These are phyloP conservation scores for Caenorhabditis drosophilae DNA, from an alignment of 2,888 invertebrate species.

Conservation along the genomic window DNA sequence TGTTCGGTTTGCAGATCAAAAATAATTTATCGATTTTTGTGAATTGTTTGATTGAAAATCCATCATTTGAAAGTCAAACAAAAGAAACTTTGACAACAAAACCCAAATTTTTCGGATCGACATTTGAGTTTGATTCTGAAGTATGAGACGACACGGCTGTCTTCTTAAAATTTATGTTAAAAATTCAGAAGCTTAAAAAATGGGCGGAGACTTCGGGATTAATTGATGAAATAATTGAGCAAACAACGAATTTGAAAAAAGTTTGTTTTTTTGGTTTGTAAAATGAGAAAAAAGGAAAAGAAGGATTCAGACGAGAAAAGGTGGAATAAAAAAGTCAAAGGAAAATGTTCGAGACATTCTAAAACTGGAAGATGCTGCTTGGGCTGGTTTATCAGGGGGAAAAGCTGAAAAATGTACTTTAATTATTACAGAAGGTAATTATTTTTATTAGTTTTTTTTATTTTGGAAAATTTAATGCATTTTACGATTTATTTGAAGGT, in stretches of 20 bases:
- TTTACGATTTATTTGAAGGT: slow-evolving; percentile 74
- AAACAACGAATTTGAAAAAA: slow-evolving; percentile 18
- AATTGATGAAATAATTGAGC: slow-evolving; percentile 30
- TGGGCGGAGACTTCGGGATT: slow-evolving; percentile 39
- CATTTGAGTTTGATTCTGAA: slow-evolving; percentile 76
- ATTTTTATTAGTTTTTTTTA: not conserved
- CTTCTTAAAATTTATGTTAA: no score
- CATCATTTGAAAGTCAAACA: slow-evolving; percentile 98
- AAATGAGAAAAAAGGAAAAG: no score
- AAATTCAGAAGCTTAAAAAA: slow-evolving; percentile 20
- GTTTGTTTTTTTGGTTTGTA: no score
- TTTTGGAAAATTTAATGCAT: not conserved
- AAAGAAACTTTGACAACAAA: slow-evolving; percentile 97
- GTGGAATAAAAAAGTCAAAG: not conserved
- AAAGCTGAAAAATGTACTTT: slow-evolving; percentile 78
- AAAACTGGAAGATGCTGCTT: slow-evolving; percentile 52
- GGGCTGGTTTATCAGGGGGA: slow-evolving; percentile 37
- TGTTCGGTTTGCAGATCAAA: slow-evolving; percentile 75
- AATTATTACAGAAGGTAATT: slow-evolving; percentile 83
- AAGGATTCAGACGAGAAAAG: slow-evolving; percentile 1
- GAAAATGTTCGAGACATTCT: slow-evolving; percentile 24
- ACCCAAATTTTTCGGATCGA: slow-evolving; percentile 90
- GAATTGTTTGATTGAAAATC: slow-evolving; percentile 96
- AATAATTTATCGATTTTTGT: slow-evolving; percentile 95
- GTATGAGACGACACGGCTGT: no score